Percentiles rank a stretch among this genome's conserved stretches.
These are phyloP conservation scores for Pachycephala philippinensis DNA, from an alignment of 2,113 vertebrate species.

Conservation along the genomic window DNA sequence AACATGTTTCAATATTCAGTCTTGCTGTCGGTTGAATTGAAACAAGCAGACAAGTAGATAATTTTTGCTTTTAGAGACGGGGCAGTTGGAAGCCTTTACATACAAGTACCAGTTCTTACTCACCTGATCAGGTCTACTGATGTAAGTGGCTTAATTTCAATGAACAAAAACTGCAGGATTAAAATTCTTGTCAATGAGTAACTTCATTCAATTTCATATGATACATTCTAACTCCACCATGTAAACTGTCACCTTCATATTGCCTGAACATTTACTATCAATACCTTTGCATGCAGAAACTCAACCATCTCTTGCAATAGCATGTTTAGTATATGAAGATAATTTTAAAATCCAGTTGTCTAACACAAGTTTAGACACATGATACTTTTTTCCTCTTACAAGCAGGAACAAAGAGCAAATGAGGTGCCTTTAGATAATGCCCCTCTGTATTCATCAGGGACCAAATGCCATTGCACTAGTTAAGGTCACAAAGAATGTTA, in stretches of 20 bases:
- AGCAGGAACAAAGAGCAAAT: neutral
- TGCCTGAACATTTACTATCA: neutral
- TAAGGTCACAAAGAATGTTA: neutral
- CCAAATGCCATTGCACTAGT: neutral
- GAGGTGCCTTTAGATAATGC: neutral
- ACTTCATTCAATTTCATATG: neutral
- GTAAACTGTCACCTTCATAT: neutral
- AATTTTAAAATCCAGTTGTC: neutral
- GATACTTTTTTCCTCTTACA: neutral
- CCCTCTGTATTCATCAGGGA: neutral
- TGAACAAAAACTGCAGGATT: neutral
- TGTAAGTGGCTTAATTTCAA: neutral
- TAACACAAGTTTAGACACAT: neutral
- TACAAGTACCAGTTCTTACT: neutral
- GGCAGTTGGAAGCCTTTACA: neutral
- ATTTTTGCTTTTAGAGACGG: neutral
- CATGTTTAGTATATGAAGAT: neutral
- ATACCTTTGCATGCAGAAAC: neutral
- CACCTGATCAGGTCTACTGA: conserved; percentile 12
- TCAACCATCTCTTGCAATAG: neutral
- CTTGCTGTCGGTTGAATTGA: neutral
- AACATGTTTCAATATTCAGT: neutral
- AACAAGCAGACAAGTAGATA: neutral
- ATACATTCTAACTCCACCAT: neutral
- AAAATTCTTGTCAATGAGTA: neutral